Conservation (phyloP, 2,113 vertebrate genomes). For the Philantomba maxwellii region DNA sequence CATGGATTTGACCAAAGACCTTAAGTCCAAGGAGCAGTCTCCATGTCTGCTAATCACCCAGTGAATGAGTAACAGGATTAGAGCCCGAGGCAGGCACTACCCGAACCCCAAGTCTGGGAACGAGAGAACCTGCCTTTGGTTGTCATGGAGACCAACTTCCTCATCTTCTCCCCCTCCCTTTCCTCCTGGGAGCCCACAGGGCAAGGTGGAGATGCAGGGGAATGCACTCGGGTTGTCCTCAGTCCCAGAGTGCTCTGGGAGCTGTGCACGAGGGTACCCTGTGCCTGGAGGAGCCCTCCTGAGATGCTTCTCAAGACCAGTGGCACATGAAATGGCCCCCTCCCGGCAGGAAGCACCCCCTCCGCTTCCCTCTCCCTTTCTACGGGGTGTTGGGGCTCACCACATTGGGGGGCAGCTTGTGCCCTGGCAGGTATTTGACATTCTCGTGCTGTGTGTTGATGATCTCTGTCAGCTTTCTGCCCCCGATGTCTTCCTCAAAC, state of each 20-base stretch:
- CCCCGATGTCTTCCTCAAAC: constrained; percentile 90
- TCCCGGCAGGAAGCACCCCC: neutral
- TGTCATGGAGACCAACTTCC: constrained; percentile 20
- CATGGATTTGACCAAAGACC: constrained; percentile 16
- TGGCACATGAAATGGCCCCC: neutral
- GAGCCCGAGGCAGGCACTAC: neutral
- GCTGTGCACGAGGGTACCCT: neutral
- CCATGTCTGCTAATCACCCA: constrained; percentile 7
- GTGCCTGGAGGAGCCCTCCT: neutral
- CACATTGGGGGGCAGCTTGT: constrained; percentile 94
- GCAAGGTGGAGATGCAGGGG: too few species aligned
- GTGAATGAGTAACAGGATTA: constrained; percentile 61
- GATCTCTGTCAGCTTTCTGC: constrained; percentile 92
- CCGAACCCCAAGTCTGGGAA: neutral
- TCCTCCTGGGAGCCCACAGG: neutral
- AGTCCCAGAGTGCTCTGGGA: neutral
- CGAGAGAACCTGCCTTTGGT: constrained; percentile 16
- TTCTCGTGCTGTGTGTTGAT: constrained; percentile 97
- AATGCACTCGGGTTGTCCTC: neutral
- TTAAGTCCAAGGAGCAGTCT: constrained; percentile 49
- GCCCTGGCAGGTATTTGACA: constrained; percentile 93
- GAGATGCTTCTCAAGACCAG: neutral
- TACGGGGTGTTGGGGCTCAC: constrained; percentile 76
- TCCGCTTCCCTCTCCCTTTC: neutral
- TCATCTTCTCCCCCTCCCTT: neutral